Percentiles rank a stretch among this genome's conserved stretches.
These are phyloP conservation scores for Prionchulus punctatus DNA, from an alignment of 2,888 invertebrate species.

Conservation along the genomic window DNA sequence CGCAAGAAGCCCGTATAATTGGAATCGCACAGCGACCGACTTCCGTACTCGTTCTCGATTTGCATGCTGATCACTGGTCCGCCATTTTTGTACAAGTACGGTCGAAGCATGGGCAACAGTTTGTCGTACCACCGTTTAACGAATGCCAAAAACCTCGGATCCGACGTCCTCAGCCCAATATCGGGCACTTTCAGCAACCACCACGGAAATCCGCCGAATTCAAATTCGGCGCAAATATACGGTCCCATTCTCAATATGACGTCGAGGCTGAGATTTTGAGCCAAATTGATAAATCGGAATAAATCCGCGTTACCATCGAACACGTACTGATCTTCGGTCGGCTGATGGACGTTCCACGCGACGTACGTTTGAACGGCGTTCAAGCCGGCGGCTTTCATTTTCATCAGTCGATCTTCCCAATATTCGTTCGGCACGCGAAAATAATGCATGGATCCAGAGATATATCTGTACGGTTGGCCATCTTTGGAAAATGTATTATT, in stretches of 20 bases:
- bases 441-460: slow-evolving; percentile 64
- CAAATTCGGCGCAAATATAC: slow-evolving; percentile 14
- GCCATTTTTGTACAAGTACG: slow-evolving; percentile 34
- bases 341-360: slow-evolving; percentile 8
- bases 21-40: slow-evolving; percentile 52
- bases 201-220: slow-evolving; percentile 53
- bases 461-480: slow-evolving; percentile 47
- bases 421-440: slow-evolving; percentile 58
- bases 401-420: slow-evolving; percentile 59
- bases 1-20: slow-evolving; percentile 50
- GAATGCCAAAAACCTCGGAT: slow-evolving; percentile 31
- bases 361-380: slow-evolving; percentile 19
- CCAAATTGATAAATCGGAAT: slow-evolving; percentile 7
- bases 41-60: slow-evolving; percentile 86
- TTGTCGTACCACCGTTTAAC: slow-evolving; percentile 32
- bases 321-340: not conserved
- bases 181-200: slow-evolving; percentile 46
- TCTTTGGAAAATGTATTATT: slow-evolving; percentile 51
- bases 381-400: slow-evolving; percentile 56
- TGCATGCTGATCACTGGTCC: slow-evolving; percentile 28
- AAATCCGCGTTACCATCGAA: slow-evolving; percentile 10
- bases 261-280: slow-evolving; percentile 9
- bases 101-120: slow-evolving; percentile 29
- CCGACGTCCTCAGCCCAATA: slow-evolving; percentile 39
- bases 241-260: slow-evolving; percentile 14